Percentiles rank a stretch among this genome's conserved stretches.
Evolutionary conservation across 2,888 invertebrate species (phyloP).

Genomic region (Caenorhabditis sp.): DNA sequence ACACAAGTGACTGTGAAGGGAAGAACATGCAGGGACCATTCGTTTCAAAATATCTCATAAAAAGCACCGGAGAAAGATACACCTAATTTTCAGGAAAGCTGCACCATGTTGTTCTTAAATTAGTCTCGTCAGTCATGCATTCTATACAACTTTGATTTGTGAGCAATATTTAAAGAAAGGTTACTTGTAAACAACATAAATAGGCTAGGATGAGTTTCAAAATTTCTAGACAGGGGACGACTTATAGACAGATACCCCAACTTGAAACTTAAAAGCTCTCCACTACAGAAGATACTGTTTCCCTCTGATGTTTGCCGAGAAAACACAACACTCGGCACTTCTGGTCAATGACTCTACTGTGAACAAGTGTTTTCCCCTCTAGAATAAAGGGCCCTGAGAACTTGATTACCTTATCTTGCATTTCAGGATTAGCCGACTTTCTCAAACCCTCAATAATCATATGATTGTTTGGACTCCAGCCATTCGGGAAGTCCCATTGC

Average conservation of each 20-base stretch:
- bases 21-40: not conserved
- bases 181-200: constrained; percentile 21
- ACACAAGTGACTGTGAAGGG: constrained; percentile 29
- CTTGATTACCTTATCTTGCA: constrained; percentile 73
- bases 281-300: not conserved
- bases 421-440: constrained; percentile 75
- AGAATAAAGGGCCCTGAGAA: constrained; percentile 20
- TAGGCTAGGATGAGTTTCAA: not conserved
- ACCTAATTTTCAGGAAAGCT: not conserved
- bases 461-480: constrained; percentile 85
- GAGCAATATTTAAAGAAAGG: not conserved
- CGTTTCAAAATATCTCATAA: not conserved
- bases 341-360: constrained; percentile 19
- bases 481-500: constrained; percentile 82
- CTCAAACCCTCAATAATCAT: constrained; percentile 90
- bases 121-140: not conserved
- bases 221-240: not conserved
- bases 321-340: constrained; percentile 8
- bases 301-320: constrained; percentile 12
- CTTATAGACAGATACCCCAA: not conserved
- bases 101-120: not conserved
- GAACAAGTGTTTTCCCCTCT: constrained; percentile 29
- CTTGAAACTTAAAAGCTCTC: not conserved
- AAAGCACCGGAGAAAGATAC: not conserved
- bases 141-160: constrained; percentile 18